phyloP scores from a whole-genome alignment of 2,888 invertebrate species.

The Metacarcinus magister region DNA sequence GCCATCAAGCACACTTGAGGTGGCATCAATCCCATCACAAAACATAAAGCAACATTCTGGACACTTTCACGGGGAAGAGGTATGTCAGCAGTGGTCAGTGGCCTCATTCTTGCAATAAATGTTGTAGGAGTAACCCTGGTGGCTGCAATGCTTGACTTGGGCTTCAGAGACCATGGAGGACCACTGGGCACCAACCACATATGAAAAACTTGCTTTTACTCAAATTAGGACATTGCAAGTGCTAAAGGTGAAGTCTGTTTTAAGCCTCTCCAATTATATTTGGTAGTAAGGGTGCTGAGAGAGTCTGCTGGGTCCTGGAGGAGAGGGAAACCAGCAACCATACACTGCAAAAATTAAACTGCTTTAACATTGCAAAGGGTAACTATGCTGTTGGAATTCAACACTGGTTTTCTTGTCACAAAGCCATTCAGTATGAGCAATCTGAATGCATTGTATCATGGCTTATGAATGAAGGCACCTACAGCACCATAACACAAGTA shows the following conservation, averaged over 20 bases:
- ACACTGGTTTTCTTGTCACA: no score
- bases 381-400: no score
- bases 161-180: background rate
- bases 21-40: background rate
- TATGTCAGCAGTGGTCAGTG: background rate
- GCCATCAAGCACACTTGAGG: constrained; percentile 4
- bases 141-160: background rate
- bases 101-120: background rate
- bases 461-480: no score
- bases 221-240: constrained; percentile 7
- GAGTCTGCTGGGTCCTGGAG: constrained; percentile 8
- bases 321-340: background rate
- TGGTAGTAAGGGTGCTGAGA: background rate
- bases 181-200: background rate
- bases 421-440: no score
- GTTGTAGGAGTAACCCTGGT: background rate
- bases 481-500: no score
- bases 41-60: background rate
- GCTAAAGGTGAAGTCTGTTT: background rate
- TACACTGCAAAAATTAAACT: background rate
- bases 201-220: background rate
- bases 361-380: background rate
- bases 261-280: background rate
- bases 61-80: constrained; percentile 28
- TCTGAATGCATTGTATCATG: no score